Base-by-base conservation (phyloP, 2,888 invertebrate genomes). In the Elysia crispata region DNA sequence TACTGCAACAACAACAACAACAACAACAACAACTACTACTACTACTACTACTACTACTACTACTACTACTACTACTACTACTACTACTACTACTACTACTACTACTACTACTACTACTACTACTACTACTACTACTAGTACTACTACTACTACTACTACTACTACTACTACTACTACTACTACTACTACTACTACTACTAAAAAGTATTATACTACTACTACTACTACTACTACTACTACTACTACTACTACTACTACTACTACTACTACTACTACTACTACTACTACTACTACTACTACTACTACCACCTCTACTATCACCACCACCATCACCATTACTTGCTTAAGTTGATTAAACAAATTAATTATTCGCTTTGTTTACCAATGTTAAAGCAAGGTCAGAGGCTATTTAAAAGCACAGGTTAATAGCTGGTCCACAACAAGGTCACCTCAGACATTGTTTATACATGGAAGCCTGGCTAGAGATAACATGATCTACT, bases 61-160 rank as follows among this genome's bases (percentile, higher is more conserved):
- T 60, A 60, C 60, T 60, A 60, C 60, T 60, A 60, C 60, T 41
- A 41, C 41, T 41, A 11, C 41, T 41, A 41, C 41, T 41, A 41
- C 41, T 41, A 41, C 41, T 41, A 41, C 41, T 41, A 41, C 41
- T 60, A 60, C 60, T 13, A 60, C 15, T 23, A 60, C 60, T 60
- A 60, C 60, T 60, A 60, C 60, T 60, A 60, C 60, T 60, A 60
- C 60, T 60, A 60, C 60, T 23, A 60, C 60, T 60, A 60, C 60
- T 60, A 60, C 41, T 41, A 60, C 6, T 60, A 60, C 60, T 60
- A 60, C 60, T 60, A 60, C 60, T 60, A 60, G 6, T 60, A 60
- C 60, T 60, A 60, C 60, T 60, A 60, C 60, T 60, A 60, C 60
- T 60, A 60, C 25, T 60, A 60, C 60, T 60, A 60, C 60, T 60